Evolutionary conservation across 2,797 vertebrate genomes (phyloP).

Genomic region (Parauchenoglanis punctatus): DNA sequence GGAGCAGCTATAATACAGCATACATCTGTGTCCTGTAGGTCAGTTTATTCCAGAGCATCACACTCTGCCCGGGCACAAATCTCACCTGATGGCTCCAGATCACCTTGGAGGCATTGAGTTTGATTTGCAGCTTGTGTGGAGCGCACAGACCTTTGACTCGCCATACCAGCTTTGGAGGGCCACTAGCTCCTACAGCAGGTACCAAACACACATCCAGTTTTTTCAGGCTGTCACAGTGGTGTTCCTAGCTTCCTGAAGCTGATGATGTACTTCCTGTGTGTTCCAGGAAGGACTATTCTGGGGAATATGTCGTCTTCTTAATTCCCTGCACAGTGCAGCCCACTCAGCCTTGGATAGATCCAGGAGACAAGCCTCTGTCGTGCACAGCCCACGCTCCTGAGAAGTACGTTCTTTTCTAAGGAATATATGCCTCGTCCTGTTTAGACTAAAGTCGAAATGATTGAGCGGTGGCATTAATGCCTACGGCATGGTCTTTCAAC

Average conservation of each 20-base stretch:
- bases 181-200: slow-evolving; percentile 97
- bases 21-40: slow-evolving; percentile 70
- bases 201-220: not conserved
- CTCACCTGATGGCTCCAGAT: slow-evolving; percentile 88
- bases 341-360: slow-evolving; percentile 91
- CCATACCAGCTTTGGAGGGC: slow-evolving; percentile 97
- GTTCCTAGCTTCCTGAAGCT: not conserved
- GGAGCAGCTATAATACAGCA: not conserved
- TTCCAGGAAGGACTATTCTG: slow-evolving; percentile 94
- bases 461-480: not conserved
- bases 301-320: slow-evolving; percentile 92
- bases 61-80: slow-evolving; percentile 90
- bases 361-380: slow-evolving; percentile 90
- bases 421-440: not conserved
- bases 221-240: not conserved
- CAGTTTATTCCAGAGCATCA: slow-evolving; percentile 95
- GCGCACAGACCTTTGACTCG: slow-evolving; percentile 93
- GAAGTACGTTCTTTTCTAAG: slow-evolving; percentile 73
- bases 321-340: slow-evolving; percentile 96
- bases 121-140: slow-evolving; percentile 94
- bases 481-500: not conserved
- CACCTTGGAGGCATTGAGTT: slow-evolving; percentile 95
- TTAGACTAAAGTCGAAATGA: not conserved
- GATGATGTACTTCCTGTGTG: slow-evolving; percentile 10
- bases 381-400: slow-evolving; percentile 95